Evolutionary conservation across 2,797 vertebrate genomes (phyloP).

Genomic region (Babyrousa celebensis): DNA sequence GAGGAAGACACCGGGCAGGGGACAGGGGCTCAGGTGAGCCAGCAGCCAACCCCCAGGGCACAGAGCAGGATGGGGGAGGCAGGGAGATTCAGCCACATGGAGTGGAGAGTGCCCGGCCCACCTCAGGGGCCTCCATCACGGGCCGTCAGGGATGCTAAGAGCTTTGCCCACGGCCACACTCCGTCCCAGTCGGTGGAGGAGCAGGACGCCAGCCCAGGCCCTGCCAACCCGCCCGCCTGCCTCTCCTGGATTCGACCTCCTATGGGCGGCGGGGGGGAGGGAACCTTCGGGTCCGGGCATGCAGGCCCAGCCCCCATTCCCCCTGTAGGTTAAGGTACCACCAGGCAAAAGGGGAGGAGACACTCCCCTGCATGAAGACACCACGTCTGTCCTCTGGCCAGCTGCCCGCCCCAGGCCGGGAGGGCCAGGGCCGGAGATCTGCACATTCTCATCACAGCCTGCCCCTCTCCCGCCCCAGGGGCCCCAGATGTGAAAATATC

Average conservation of each 20-base stretch:
- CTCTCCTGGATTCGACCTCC: neutral
- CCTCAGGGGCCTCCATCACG: fast-evolving
- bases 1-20: neutral
- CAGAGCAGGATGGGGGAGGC: neutral
- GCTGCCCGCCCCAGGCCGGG: fast-evolving
- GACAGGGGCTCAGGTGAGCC: neutral
- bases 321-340: neutral
- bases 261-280: neutral
- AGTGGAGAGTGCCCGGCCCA: neutral
- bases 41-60: neutral
- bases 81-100: fast-evolving
- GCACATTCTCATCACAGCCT: neutral
- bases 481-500: neutral
- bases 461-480: neutral
- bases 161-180: neutral
- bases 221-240: neutral
- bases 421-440: neutral
- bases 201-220: neutral
- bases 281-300: fast-evolving
- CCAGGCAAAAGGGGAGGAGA: fast-evolving
- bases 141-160: fast-evolving
- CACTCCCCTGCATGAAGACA: fast-evolving
- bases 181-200: fast-evolving
- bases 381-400: neutral
- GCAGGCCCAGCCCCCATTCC: fast-evolving